A percentile compares a stretch with the other conserved stretches of the same genome.
These are phyloP conservation scores for Morpho achilles DNA, from an alignment of 2,888 invertebrate genomes.

Conservation along the genomic window DNA sequence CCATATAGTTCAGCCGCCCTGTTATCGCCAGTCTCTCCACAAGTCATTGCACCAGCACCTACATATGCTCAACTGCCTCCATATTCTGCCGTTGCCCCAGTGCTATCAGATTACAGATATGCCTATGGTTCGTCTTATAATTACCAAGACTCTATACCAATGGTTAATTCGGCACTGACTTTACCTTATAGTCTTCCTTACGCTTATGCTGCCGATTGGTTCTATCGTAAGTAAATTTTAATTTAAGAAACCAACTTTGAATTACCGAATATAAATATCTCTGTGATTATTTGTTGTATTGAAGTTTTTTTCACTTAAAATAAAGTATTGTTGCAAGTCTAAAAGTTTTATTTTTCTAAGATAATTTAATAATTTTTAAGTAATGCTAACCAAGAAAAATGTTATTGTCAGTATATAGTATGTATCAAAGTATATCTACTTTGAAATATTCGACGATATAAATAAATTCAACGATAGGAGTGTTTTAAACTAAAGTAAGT, in stretches of 20 bases:
- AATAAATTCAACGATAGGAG: too few relatives aligned
- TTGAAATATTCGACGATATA: too few relatives aligned
- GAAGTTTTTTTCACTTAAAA: too few relatives aligned
- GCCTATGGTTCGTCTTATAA: constrained; percentile 43
- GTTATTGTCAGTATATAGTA: too few relatives aligned
- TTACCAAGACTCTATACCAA: constrained; percentile 39
- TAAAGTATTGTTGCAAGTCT: too few relatives aligned
- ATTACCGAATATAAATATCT: too few relatives aligned
- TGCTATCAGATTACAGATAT: constrained; percentile 42
- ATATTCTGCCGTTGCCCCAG: constrained; percentile 26
- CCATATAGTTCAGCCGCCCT: constrained; percentile 33
- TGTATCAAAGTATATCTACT: too few relatives aligned
- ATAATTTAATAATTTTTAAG: too few relatives aligned
- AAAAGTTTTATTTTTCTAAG: too few relatives aligned
- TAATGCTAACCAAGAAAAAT: too few relatives aligned
- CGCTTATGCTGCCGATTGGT: constrained; percentile 39
- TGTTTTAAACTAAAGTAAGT: too few relatives aligned
- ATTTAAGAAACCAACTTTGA: not conserved
- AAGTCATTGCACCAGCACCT: constrained; percentile 28
- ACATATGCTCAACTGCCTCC: constrained; percentile 30
- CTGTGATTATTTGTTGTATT: too few relatives aligned
- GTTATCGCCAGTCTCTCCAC: constrained; percentile 30
- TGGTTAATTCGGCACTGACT: constrained; percentile 35
- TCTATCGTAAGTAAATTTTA: constrained; percentile 33
- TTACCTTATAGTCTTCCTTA: constrained; percentile 39